Base-by-base conservation (phyloP, 2,113 vertebrate genomes). In the Pycnonotus jocosus region DNA sequence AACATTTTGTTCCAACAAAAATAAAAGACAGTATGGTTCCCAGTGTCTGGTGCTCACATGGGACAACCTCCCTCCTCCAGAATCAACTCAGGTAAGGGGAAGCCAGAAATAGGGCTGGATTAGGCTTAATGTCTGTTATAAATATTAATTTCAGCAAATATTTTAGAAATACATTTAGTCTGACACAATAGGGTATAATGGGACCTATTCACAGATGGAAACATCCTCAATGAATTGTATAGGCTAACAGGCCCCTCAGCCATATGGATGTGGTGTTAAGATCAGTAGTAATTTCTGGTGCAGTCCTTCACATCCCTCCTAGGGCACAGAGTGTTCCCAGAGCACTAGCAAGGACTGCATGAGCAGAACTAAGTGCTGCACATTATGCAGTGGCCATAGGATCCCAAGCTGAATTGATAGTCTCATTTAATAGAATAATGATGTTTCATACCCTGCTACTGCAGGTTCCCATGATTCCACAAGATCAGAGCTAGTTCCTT, bases 321-420 rank as follows among this genome's bases (percentile, higher is more conserved):
- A 88, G 88, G 95, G 88, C 94, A 96, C 88, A 69, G 13, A 16
- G 72, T 76, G 93, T 95, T 96, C 95, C 93, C 93, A 92, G 80
- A 79, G 95, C 88, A 83, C 90, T 94, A 96, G 81, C 24, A 20
- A 81, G 60, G 68, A 45, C 50, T 68, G 60, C 5, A 15, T 88
- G 92, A 96, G 93, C 96, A 97, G 96, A 96, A 97, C 95, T 97
- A 96, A 97, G 90, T 96, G 82, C 94, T 92, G 89, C 68, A 94
- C 91, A 88, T 92, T 95, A 90, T 88, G 92, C 88, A 86, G 72
- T 72, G 94, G 88, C 66, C 88, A 65, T 72, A 90, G 82, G 66
- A 96, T 71, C 85, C 72, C 3, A 15, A 94, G 72, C 82, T 95
- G 93, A 92, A 96, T 96, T 96, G 93, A 96, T 88, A 81, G 95